Evolutionary conservation across 2,113 vertebrate genomes (phyloP), one percentile per base, ranked within the genome.

Genomic region (Murina feae): DNA sequence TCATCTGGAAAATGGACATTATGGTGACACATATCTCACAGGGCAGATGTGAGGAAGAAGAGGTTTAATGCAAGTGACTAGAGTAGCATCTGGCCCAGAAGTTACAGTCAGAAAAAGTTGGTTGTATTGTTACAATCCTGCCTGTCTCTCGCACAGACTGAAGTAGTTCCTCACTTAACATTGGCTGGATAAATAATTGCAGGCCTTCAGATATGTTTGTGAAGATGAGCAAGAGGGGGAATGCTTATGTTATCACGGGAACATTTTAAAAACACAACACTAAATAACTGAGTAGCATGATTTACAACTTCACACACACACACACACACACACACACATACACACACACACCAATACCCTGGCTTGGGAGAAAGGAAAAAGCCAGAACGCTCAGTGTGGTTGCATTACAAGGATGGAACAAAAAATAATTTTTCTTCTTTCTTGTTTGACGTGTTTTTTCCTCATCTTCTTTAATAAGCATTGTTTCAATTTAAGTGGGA

Each of bases 401-500:
- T 51, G 20, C 80, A 20, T 79, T 66, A 32, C n/a, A 74, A 89
- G n/a, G 72, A 91, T 12, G 55, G 53, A 63, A 87, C 84, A 97
- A 89, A 90, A 91, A 76, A 47, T 83, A 58, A 90, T 85, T 74
- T 93, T 94, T 95, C 86, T 91, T 90, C 74, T 78, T 84, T 90
- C 66, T 66, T 49, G 47, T 97, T 96, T 96, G 92, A 86, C 93
- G 95, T 95, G 89, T 84, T 93, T 94, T 90, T 89, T 39, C 6
- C 90, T 68, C 84, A 89, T 95, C 66, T 69, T 82, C 89, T 91
- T 68, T 87, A 96, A 96, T 95, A 93, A 93, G 90, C 66, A 37
- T 93, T 86, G 88, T 95, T 96, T 97, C 87, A 7, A 95, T 90
- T 96, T 89, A 95, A 95, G 55, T 81, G 95, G 60, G 58, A 39